Evolutionary conservation across 2,888 invertebrate species (phyloP).

Genomic region (Nineta flava): DNA sequence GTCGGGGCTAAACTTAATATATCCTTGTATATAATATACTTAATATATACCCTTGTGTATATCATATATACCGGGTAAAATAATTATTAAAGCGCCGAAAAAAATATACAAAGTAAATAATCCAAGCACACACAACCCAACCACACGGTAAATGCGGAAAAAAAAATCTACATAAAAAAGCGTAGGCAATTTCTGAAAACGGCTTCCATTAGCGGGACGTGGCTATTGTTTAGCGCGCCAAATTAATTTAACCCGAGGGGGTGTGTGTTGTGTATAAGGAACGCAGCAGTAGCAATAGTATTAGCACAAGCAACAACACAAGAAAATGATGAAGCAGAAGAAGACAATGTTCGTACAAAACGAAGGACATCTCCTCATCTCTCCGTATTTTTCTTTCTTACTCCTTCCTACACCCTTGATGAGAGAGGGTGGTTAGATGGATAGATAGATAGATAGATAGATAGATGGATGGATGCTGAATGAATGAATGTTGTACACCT

Average conservation of each 20-base stretch:
- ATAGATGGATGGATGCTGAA: too few relatives aligned
- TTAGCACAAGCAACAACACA: background rate
- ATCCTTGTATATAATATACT: too few relatives aligned
- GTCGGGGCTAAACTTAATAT: too few relatives aligned
- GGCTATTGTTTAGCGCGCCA: conserved; percentile 33
- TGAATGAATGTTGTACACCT: too few relatives aligned
- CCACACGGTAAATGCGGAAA: conserved; percentile 10
- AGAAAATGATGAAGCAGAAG: too few relatives aligned
- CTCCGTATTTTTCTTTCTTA: too few relatives aligned
- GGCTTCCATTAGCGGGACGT: conserved; percentile 30
- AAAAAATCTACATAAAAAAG: conserved; percentile 28
- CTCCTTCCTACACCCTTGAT: background rate
- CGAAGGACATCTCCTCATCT: too few relatives aligned
- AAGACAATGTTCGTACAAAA: too few relatives aligned
- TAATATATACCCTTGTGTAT: too few relatives aligned
- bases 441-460: background rate
- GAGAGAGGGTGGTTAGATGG: background rate
- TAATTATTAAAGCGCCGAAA: too few relatives aligned
- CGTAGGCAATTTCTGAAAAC: conserved; percentile 29
- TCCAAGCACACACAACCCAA: conserved; percentile 2
- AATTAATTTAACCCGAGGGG: conserved; percentile 29
- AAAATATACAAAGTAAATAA: background rate
- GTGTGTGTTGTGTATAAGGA: background rate
- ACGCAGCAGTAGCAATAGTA: background rate
- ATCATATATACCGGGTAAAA: too few relatives aligned